Conservation (phyloP, 2,888 invertebrate genomes). For the Parthenolecanium corni region DNA sequence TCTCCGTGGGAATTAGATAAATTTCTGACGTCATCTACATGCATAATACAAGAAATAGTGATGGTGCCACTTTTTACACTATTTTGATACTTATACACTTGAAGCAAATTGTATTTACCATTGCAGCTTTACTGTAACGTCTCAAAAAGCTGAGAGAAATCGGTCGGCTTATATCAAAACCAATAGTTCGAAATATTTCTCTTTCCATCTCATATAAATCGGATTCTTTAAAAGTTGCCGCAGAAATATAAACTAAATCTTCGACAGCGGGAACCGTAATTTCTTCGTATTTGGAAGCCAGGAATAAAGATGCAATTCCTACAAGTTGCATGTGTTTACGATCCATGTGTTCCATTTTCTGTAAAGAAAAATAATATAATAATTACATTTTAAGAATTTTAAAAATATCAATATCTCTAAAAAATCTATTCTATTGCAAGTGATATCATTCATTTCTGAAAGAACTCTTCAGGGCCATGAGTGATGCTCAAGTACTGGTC, state of each 20-base stretch:
- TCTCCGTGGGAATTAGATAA: no score
- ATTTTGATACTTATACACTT: no score
- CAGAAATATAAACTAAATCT: conserved; percentile 86
- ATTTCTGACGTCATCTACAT: no score
- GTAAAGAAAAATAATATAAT: conserved; percentile 35
- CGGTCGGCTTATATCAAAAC: conserved; percentile 74
- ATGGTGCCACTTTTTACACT: no score
- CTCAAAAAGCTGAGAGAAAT: conserved; percentile 80
- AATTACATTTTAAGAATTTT: not conserved
- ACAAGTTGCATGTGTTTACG: conserved; percentile 71
- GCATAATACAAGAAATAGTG: no score
- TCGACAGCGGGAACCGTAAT: conserved; percentile 72
- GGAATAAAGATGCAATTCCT: conserved; percentile 76
- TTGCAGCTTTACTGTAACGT: conserved; percentile 52
- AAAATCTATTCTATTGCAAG: no score
- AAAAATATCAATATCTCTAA: no score
- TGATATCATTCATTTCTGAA: no score
- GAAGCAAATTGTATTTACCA: no score
- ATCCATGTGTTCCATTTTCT: conserved; percentile 51
- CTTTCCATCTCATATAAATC: conserved; percentile 76
- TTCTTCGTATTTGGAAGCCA: conserved; percentile 93
- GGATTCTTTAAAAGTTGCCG: conserved; percentile 65
- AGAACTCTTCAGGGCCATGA: no score
- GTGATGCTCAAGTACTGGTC: no score
- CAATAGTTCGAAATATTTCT: conserved; percentile 59